Evolutionary conservation across 1,140 invertebrate species (phyloP).

Genomic region (Ptiloglossa arizonensis): DNA sequence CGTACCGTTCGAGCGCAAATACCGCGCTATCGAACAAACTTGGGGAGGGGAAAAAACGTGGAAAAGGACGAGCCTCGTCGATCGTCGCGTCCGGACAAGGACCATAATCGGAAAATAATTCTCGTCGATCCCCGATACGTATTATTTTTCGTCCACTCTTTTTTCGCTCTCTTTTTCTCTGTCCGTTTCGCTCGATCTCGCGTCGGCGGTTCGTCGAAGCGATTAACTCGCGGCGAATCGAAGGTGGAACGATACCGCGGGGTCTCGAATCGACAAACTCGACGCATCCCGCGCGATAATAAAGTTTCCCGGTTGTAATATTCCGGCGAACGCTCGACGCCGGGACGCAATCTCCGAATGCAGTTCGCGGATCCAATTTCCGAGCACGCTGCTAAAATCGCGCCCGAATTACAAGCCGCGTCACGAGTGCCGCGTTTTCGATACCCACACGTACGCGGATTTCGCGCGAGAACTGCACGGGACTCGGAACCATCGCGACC

Average conservation of each 20-base stretch:
- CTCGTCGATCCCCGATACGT: too few relatives aligned
- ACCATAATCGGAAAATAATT: too few relatives aligned
- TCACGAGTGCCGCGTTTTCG: neutral
- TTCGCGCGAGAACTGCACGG: constrained; percentile 9
- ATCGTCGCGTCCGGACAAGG: too few relatives aligned
- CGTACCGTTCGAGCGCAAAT: too few relatives aligned
- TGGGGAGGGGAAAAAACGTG: too few relatives aligned
- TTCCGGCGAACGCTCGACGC: neutral
- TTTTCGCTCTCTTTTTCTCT: too few relatives aligned
- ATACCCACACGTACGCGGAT: neutral
- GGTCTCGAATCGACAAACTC: neutral
- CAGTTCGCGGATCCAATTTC: constrained; percentile 50
- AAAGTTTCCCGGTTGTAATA: constrained; percentile 11
- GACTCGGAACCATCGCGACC: neutral
- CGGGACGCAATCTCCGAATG: constrained; percentile 44
- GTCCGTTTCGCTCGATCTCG: too few relatives aligned
- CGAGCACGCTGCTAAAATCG: constrained; percentile 40
- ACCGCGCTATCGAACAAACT: too few relatives aligned
- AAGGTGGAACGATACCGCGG: neutral
- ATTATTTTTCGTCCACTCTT: too few relatives aligned
- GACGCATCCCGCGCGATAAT: constrained; percentile 5
- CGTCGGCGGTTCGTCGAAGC: neutral
- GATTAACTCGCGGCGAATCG: constrained; percentile 20
- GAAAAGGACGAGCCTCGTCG: too few relatives aligned
- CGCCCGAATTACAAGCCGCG: constrained; percentile 12